phyloP scores from a whole-genome alignment of 2,113 vertebrate genomes.

The Mesoclemmys tuberculata region DNA sequence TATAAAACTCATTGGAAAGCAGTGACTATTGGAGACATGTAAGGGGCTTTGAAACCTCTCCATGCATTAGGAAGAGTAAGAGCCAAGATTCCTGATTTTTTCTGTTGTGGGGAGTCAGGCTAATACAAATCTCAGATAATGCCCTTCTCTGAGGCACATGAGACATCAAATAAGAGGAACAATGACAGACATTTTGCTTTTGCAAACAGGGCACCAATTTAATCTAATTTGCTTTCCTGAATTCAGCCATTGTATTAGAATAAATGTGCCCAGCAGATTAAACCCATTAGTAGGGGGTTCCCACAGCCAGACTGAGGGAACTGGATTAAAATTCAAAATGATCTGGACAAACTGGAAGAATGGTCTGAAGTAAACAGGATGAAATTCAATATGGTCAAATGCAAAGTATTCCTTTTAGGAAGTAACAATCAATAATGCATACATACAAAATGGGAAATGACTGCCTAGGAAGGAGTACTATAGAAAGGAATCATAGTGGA shows the following conservation, averaged over 20 bases:
- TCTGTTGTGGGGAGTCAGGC: not conserved
- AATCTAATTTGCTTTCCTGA: not conserved
- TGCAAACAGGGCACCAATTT: not conserved
- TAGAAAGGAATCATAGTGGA: too few species aligned
- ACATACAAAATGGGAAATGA: too few species aligned
- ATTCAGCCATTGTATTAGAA: not conserved
- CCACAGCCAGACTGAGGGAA: not conserved
- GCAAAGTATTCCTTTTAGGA: too few species aligned
- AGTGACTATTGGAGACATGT: not conserved
- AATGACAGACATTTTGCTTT: not conserved
- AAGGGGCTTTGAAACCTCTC: not conserved
- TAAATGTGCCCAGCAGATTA: not conserved
- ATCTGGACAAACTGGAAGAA: too few species aligned
- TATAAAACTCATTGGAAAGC: not conserved
- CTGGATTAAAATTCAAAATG: too few species aligned
- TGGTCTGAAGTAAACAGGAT: too few species aligned
- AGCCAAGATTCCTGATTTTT: not conserved
- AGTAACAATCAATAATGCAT: too few species aligned
- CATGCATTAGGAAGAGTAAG: not conserved
- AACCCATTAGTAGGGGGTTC: not conserved
- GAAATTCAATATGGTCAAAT: too few species aligned
- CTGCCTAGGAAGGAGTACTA: too few species aligned
- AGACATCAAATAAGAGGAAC: not conserved
- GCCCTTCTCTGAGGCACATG: not conserved
- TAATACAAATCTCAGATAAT: not conserved